Evolutionary conservation across 2,888 invertebrate species (phyloP).

Genomic region (Apamea sordens): DNA sequence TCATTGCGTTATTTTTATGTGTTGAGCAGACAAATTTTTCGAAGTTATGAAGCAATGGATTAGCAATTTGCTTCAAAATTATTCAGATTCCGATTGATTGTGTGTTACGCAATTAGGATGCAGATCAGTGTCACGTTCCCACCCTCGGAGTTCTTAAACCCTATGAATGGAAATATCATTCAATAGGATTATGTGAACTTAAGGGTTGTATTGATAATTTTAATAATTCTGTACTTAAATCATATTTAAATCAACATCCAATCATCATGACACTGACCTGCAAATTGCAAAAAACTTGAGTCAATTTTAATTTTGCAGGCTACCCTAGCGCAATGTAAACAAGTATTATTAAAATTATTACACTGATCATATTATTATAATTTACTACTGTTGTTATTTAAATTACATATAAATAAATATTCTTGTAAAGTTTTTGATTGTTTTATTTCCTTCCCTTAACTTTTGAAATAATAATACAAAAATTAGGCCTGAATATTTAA

Average conservation of each 20-base stretch:
- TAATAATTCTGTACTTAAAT: neutral
- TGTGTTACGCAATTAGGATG: too few relatives aligned
- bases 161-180: neutral
- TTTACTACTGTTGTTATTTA: conserved; percentile 14
- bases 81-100: too few relatives aligned
- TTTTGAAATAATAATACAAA: conserved; percentile 63
- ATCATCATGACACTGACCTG: neutral
- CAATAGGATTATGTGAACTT: neutral
- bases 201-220: neutral
- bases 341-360: neutral
- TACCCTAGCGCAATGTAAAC: neutral
- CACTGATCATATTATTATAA: neutral
- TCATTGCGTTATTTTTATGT: too few relatives aligned
- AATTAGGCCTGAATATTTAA: conserved; percentile 74
- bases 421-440: conserved; percentile 12
- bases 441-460: conserved; percentile 7
- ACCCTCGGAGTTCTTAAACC: neutral
- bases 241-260: neutral
- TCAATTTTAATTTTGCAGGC: too few relatives aligned
- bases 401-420: conserved; percentile 28
- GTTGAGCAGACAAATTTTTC: too few relatives aligned
- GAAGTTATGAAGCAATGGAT: too few relatives aligned
- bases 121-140: neutral
- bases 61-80: too few relatives aligned
- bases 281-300: neutral